phyloP scores from a whole-genome alignment of 2,888 invertebrate species.

The Ypsolopha scabrella region DNA sequence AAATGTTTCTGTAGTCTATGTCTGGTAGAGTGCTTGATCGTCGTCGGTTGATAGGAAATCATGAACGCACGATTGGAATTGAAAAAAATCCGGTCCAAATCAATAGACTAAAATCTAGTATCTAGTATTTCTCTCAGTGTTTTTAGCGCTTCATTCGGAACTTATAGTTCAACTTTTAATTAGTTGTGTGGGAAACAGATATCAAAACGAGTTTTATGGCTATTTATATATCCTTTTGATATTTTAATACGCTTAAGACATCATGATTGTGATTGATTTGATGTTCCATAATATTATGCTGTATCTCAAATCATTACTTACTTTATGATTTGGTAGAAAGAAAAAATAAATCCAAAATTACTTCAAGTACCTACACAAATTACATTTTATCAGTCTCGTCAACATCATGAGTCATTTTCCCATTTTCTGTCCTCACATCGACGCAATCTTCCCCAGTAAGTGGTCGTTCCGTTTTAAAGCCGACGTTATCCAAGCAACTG shows the following conservation, averaged over 20 bases:
- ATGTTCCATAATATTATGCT: too few relatives aligned
- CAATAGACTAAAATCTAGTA: conserved; percentile 18
- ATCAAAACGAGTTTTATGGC: too few relatives aligned
- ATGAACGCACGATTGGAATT: conserved; percentile 37
- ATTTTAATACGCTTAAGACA: too few relatives aligned
- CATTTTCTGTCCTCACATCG: conserved; percentile 22
- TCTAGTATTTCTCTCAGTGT: background rate
- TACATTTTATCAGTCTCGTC: conserved; percentile 6
- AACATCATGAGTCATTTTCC: conserved; percentile 26
- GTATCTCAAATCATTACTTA: too few relatives aligned
- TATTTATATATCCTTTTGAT: too few relatives aligned
- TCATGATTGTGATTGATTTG: too few relatives aligned
- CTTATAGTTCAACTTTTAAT: too few relatives aligned
- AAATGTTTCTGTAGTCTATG: conserved; percentile 22
- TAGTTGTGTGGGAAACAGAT: too few relatives aligned
- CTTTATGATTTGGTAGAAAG: too few relatives aligned
- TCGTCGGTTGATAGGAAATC: conserved; percentile 42
- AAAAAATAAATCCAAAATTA: conserved; percentile 7
- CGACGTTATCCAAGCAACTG: conserved; percentile 40
- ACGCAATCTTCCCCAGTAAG: conserved; percentile 24
- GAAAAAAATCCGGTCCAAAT: conserved; percentile 27
- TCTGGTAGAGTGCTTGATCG: conserved; percentile 31
- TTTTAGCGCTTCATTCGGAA: conserved; percentile 2
- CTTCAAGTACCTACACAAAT: conserved; percentile 1
- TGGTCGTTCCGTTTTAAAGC: conserved; percentile 20